Base-by-base conservation (phyloP, 1,140 invertebrate genomes). In the Brachionus manjavacas region DNA sequence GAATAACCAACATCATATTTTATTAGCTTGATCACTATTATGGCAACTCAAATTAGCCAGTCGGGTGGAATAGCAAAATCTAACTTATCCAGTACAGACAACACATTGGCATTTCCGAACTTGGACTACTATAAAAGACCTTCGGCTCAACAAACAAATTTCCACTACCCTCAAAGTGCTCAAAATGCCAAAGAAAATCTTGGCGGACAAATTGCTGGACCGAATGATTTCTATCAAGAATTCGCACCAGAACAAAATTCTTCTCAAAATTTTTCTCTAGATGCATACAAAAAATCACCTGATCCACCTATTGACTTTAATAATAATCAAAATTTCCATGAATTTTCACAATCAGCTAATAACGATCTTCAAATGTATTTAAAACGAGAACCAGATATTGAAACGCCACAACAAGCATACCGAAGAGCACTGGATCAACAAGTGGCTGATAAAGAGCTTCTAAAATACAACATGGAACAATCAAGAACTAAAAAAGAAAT, bases 361-460 rank as follows among this genome's bases (percentile, higher is more conserved):
- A 49, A 28, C 8, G 25, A 76, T 76, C 31, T 49, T 46, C 16
- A 76, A 12, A 76, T 41, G 31, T 72, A 72, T 72, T 41, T 72
- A 23, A 72, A 72, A 9, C 68, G 68, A 3, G 68, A 76, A 23
- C 20, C 39, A 25, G 79, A 81, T 12, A 12, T 16, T 7, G 39
- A 64, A 23, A 60, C 64, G 6, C 55, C 55, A 12, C 64, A 16
- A 28, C 35, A 41, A 64, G 79, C 79, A 1, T 81, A 81, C 60
- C 64, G n/a, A 81, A 39, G 16, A 60, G 79, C 79, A 20, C 16
- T 81, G 31, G 79, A 81, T 28, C 79, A 81, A 68, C 79, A 81
- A 81, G 39, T 81, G n/a, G 79, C 79, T 43, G 79, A 81, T n/a
- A 81, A 64, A 81, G 79, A 81, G 14, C 2, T 39, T 16, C 11